Evolutionary conservation across 2,113 vertebrate genomes (phyloP), one percentile per base, ranked within the genome.

Genomic region (Pipa parva): DNA sequence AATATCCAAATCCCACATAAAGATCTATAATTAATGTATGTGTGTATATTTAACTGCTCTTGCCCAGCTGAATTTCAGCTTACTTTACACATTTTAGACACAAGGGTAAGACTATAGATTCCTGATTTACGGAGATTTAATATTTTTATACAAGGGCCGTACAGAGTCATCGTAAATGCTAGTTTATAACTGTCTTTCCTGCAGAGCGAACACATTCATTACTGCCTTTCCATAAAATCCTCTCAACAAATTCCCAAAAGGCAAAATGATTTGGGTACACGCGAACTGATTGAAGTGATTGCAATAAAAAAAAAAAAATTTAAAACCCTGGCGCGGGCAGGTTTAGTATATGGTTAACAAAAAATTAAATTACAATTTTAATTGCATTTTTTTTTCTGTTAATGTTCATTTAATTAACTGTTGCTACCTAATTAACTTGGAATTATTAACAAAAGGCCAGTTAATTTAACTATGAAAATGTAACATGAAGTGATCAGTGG

Each of bases 351-450:
- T 46, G 5, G 56, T 54, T 52, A 59, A 68, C 46, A 49, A 51
- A 67, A n/a, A 67, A 59, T 68, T 68, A 52, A 59, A 68, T 68
- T 68, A 68, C 31, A 59, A 52, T 39, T 68, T 51, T 59, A 59
- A 68, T 68, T 59, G 56, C 46, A 29, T 68, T 68, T 68, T 58
- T 52, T 58, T 63, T 59, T 59, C 65, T 52, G 55, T 33, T 68
- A 68, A 59, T 68, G 56, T 68, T 68, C 56, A 51, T 59, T 68
- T 68, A 68, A 68, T 68, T 68, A 68, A 68, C 65, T 51, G 56
- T 39, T 68, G 65, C 65, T 51, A 52, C 56, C 56, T 59, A 68
- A 68, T 68, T 68, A 68, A 68, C 59, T 59, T 59, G 56, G 46
- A 68, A 68, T 68, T 68, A 68, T 68, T 59, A 68, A 51, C 65